Conservation (phyloP, 2,797 vertebrate species). For the Peromyscus melanophrys region DNA sequence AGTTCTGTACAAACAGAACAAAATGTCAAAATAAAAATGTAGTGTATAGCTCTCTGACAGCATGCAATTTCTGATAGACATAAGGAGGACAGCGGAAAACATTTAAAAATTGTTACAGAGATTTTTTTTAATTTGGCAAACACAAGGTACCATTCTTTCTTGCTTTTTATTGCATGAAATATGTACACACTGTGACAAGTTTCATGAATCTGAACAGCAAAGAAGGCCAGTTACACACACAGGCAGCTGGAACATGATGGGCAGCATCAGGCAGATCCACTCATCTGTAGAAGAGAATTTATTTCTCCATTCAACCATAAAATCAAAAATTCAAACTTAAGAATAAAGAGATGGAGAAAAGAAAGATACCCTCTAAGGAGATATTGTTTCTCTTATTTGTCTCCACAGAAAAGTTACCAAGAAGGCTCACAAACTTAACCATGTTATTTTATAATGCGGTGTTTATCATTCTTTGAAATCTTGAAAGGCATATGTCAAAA, state of each 20-base stretch:
- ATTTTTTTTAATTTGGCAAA: background rate
- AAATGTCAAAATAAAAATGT: background rate
- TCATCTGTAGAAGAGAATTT: background rate
- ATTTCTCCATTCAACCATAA: background rate
- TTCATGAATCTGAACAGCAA: background rate
- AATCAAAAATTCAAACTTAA: background rate
- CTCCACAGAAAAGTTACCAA: background rate
- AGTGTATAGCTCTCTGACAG: background rate
- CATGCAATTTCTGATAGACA: background rate
- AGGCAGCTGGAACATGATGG: background rate
- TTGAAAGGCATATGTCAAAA: background rate
- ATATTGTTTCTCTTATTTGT: background rate
- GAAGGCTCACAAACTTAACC: background rate
- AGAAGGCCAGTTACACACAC: background rate
- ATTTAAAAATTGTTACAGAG: background rate
- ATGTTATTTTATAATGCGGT: background rate
- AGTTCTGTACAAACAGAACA: background rate
- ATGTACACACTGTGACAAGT: background rate
- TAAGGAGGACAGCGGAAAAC: background rate
- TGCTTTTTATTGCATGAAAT: background rate
- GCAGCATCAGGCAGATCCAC: background rate
- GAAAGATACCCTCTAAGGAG: rapidly evolving
- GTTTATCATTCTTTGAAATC: background rate
- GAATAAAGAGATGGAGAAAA: background rate
- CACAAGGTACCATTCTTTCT: background rate